Conservation (phyloP, 2,113 vertebrate genomes). For the Jacana jacana region DNA sequence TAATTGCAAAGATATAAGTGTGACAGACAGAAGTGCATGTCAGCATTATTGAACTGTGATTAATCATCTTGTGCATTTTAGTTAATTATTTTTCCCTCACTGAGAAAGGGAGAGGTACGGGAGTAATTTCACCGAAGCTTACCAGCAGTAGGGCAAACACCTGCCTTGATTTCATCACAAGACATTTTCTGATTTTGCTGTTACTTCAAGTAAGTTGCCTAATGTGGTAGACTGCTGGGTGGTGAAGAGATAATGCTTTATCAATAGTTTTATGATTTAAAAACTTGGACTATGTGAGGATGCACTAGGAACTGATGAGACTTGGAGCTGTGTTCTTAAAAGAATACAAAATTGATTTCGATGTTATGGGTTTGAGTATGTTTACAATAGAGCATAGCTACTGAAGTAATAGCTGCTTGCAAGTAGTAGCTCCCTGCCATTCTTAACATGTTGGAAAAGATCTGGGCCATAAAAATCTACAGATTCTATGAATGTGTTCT, state of each 20-base stretch:
- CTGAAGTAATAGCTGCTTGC: neutral
- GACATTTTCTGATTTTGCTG: neutral
- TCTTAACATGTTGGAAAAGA: neutral
- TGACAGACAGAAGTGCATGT: neutral
- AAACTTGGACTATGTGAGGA: neutral
- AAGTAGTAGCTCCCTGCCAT: neutral
- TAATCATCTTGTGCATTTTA: neutral
- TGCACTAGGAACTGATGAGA: neutral
- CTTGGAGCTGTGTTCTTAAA: neutral
- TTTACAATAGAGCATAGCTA: neutral
- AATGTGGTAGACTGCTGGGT: neutral
- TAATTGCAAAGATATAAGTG: neutral
- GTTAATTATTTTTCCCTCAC: neutral
- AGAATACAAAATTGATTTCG: neutral
- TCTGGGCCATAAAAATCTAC: neutral
- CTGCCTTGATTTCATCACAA: neutral
- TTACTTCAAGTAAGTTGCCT: neutral
- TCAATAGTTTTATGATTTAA: neutral
- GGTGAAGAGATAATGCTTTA: neutral
- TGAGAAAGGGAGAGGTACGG: neutral
- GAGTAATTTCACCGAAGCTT: neutral
- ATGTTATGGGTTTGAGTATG: neutral
- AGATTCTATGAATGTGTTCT: neutral
- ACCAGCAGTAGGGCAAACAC: neutral
- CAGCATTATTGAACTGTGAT: neutral